Conservation (phyloP, 2,797 vertebrate genomes). For the Cuculus canorus region DNA sequence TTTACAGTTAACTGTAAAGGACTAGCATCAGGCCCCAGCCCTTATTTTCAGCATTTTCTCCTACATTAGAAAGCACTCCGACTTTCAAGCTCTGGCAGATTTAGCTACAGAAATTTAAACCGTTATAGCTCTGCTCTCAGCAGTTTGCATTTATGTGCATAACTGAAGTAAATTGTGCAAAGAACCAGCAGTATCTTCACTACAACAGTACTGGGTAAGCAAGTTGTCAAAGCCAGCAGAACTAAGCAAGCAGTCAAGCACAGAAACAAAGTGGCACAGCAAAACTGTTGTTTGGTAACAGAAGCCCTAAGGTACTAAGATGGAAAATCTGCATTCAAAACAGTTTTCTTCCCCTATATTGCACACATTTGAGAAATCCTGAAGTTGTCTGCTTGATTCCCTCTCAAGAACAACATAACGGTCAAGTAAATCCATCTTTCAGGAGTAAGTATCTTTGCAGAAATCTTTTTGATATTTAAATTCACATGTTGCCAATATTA, state of each 20-base stretch:
- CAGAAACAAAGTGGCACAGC: not conserved
- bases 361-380: not conserved
- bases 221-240: not conserved
- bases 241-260: not conserved
- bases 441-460: not conserved
- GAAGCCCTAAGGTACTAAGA: rapidly evolving
- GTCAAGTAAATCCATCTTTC: not conserved
- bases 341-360: not conserved
- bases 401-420: not conserved
- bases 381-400: not conserved
- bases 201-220: not conserved
- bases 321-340: not conserved
- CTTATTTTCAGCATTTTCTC: not conserved
- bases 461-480: not conserved
- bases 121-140: not conserved
- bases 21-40: not conserved
- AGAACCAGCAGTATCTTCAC: not conserved
- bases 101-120: not conserved
- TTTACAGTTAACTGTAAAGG: not conserved
- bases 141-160: not conserved
- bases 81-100: not conserved
- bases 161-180: not conserved
- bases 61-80: not conserved
- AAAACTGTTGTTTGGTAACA: not conserved
- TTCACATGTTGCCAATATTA: not conserved